phyloP scores from a whole-genome alignment of 2,797 vertebrate species.

The Cossypha polioptera region DNA sequence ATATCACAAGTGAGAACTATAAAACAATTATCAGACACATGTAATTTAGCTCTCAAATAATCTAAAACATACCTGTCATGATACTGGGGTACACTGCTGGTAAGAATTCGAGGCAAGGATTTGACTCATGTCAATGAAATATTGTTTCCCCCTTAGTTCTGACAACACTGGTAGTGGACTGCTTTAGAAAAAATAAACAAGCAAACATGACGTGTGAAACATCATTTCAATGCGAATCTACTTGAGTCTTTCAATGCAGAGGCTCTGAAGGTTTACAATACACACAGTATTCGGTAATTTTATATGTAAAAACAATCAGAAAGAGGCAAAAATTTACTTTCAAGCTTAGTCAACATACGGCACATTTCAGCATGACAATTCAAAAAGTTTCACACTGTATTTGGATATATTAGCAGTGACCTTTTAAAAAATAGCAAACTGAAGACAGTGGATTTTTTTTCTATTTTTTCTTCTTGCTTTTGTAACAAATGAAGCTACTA shows the following conservation, averaged over 20 bases:
- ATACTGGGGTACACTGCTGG: background rate
- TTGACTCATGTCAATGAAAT: background rate
- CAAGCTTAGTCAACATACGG: slow-evolving; percentile 70
- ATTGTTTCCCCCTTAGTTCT: background rate
- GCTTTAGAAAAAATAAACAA: slow-evolving; percentile 26
- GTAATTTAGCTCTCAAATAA: background rate
- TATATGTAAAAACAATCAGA: slow-evolving; percentile 78
- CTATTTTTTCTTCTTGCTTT: slow-evolving; percentile 22
- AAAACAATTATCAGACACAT: background rate
- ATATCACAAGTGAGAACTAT: background rate
- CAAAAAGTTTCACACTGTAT: slow-evolving; percentile 66
- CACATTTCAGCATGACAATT: slow-evolving; percentile 71
- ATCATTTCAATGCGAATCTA: slow-evolving; percentile 54
- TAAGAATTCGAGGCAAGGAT: background rate
- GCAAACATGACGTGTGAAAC: slow-evolving; percentile 44
- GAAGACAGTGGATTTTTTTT: slow-evolving; percentile 49
- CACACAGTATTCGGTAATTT: slow-evolving; percentile 83
- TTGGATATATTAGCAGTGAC: slow-evolving; percentile 71
- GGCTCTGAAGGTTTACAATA: slow-evolving; percentile 68
- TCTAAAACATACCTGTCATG: background rate
- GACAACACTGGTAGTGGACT: background rate
- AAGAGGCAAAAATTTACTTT: slow-evolving; percentile 72
- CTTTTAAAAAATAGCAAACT: slow-evolving; percentile 74
- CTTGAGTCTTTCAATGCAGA: slow-evolving; percentile 59
- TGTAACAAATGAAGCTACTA: slow-evolving; percentile 69